Conservation (phyloP, 2,888 invertebrate species). For the Calliopum simillimum region DNA sequence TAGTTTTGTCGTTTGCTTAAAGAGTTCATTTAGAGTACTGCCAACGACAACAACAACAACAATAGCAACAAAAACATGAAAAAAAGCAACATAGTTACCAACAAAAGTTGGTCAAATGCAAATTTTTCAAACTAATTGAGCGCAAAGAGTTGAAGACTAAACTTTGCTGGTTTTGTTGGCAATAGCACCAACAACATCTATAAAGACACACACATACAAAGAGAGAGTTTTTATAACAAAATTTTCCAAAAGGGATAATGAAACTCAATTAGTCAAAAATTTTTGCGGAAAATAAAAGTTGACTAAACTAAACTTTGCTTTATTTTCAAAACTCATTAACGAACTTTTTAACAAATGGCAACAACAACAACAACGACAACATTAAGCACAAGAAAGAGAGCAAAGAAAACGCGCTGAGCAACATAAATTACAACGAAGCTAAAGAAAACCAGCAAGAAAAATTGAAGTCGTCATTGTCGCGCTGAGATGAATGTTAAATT, state of each 20-base stretch:
- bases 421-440: not conserved
- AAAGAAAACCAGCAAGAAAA: not conserved
- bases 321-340: conserved; percentile 18
- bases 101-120: conserved; percentile 9
- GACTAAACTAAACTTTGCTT: not conserved
- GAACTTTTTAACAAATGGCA: conserved; percentile 9
- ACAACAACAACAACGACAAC: conserved; percentile 6
- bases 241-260: not conserved
- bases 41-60: conserved; percentile 6
- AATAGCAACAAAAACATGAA: not conserved
- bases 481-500: not conserved
- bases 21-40: not conserved
- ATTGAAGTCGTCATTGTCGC: not conserved
- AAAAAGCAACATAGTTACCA: not conserved
- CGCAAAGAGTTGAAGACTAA: not conserved
- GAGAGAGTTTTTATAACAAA: too few relatives aligned
- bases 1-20: not conserved
- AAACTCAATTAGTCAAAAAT: conserved; percentile 13
- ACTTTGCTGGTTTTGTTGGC: not conserved
- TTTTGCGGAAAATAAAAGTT: not conserved
- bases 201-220: too few relatives aligned
- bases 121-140: conserved; percentile 10
- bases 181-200: not conserved
- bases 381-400: not conserved
- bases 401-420: not conserved